These are phyloP conservation scores for Lycopodina hypogea DNA, from an alignment of 37 sponge, comb jelly and placozoan species.

Conservation along the genomic window DNA sequence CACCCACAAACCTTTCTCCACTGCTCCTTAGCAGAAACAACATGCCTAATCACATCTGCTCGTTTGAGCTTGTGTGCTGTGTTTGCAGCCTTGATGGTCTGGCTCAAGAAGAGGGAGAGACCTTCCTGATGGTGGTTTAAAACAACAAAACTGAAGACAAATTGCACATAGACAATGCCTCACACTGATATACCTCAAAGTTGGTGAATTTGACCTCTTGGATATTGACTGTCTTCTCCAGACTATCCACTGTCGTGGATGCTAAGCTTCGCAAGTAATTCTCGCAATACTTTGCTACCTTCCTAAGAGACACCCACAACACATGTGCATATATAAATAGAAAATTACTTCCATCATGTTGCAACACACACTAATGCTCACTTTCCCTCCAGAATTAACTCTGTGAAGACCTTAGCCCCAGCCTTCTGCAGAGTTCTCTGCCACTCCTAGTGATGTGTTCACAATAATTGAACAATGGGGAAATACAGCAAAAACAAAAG, in stretches of 20 bases:
- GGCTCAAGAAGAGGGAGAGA: constrained; percentile 42
- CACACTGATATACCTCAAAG: constrained; percentile 36
- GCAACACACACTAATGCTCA: constrained; percentile 22
- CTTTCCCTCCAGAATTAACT: constrained; percentile 69
- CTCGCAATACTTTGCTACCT: constrained; percentile 30
- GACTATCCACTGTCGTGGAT: constrained; percentile 7
- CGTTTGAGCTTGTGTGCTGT: constrained; percentile 27
- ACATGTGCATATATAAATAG: background rate
- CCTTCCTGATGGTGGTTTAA: constrained; percentile 34
- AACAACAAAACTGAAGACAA: background rate
- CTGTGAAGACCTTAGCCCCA: constrained; percentile 55
- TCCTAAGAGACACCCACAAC: constrained; percentile 1
- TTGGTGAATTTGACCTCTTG: constrained; percentile 37
- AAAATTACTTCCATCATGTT: no score
- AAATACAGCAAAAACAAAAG: no score
- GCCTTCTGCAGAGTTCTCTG: constrained; percentile 38
- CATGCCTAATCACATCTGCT: constrained; percentile 51
- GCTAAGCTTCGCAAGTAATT: constrained; percentile 39
- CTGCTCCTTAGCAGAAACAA: constrained; percentile 36
- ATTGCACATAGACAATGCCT: background rate
- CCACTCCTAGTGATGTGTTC: constrained; percentile 45
- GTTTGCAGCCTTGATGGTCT: constrained; percentile 9
- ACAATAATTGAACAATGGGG: background rate
- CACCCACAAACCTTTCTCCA: constrained; percentile 61
- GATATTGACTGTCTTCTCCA: constrained; percentile 11